Conservation (phyloP, 2,113 vertebrate genomes). For the Zosterops pallidus region DNA sequence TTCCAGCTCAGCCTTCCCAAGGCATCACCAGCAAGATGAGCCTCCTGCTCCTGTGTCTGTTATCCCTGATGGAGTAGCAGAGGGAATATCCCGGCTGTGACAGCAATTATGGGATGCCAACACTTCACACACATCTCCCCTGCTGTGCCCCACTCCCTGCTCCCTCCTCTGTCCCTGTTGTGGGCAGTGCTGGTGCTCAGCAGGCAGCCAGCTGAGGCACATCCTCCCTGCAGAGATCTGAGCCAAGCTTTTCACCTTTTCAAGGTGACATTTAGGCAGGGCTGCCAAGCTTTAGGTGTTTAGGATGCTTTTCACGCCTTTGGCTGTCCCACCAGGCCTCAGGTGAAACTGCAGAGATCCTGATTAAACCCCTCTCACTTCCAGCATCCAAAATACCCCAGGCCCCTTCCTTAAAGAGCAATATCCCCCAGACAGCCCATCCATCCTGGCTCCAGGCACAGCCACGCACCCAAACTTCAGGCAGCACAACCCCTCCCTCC, state of each 20-base stretch:
- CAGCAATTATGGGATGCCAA: background rate
- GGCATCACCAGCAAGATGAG: background rate
- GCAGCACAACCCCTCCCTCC: background rate
- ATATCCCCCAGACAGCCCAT: background rate
- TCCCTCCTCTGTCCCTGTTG: background rate
- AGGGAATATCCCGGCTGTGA: rapidly evolving
- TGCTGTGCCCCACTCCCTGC: rapidly evolving
- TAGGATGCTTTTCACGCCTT: rapidly evolving
- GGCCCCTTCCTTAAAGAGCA: background rate
- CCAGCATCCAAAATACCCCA: background rate
- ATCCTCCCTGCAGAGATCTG: background rate
- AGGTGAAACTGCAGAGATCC: background rate
- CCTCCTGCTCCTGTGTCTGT: rapidly evolving
- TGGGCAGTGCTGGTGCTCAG: background rate
- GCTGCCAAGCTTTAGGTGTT: background rate
- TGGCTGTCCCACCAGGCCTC: background rate
- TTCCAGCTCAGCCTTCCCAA: background rate
- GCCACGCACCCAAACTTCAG: background rate
- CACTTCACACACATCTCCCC: rapidly evolving
- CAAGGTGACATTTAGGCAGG: background rate
- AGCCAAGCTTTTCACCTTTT: background rate
- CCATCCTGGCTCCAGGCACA: background rate
- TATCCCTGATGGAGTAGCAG: rapidly evolving
- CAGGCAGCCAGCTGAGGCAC: background rate
- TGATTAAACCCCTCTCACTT: background rate